These are phyloP conservation scores for Paradisaea rubra DNA, from an alignment of 2,113 vertebrate genomes.

Conservation along the genomic window DNA sequence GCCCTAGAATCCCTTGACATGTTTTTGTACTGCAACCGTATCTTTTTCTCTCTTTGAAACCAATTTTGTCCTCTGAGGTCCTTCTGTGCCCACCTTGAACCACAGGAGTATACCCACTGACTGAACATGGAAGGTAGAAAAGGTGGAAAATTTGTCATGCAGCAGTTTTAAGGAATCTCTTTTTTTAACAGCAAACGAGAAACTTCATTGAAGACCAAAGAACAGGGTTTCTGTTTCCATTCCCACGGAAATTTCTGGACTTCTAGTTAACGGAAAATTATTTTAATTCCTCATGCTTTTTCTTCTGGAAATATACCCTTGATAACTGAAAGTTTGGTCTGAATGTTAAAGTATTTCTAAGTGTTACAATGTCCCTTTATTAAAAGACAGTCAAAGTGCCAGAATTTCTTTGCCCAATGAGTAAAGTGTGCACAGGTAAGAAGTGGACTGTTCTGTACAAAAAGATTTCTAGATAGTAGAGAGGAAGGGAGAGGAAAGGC, in stretches of 20 bases:
- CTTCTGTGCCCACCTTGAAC: not conserved
- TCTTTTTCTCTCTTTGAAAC: not conserved
- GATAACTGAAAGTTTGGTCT: not conserved
- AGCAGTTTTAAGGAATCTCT: not conserved
- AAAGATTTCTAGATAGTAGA: not conserved
- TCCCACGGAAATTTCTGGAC: not conserved
- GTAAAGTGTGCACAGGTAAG: not conserved
- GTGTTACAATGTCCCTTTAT: not conserved
- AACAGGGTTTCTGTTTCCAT: not conserved
- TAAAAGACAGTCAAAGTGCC: not conserved
- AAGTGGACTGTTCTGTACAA: not conserved
- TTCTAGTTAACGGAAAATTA: not conserved
- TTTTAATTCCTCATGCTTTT: not conserved
- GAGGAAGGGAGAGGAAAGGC: not conserved
- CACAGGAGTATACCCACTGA: not conserved
- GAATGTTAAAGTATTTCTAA: not conserved
- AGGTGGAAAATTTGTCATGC: not conserved
- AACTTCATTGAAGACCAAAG: not conserved
- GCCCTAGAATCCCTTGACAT: not conserved
- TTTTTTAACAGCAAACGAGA: not conserved
- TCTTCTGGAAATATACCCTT: not conserved
- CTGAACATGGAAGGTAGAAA: not conserved
- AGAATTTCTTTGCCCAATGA: not conserved
- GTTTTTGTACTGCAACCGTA: not conserved
- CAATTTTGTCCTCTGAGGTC: not conserved